Base-by-base conservation (phyloP, 2,797 vertebrate genomes). In the Coccyzus lansbergi region DNA sequence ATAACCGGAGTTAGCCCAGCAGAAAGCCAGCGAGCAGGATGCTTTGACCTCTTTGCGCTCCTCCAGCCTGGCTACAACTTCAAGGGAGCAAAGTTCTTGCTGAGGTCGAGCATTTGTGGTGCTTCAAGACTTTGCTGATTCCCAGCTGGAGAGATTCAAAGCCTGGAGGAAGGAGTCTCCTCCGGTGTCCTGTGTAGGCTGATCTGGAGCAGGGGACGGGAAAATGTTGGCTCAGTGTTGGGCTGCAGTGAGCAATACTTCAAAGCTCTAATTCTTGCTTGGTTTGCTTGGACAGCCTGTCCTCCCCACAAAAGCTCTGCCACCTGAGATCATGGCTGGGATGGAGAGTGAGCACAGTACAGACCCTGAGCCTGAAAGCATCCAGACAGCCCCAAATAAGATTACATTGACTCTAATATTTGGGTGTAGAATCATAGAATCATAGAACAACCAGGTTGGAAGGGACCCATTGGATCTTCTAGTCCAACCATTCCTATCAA, bases 1-100 rank as follows among this genome's bases (percentile, higher is more conserved):
- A 36, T 31, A 36, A 33, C 36, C 22, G 55, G 62, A 62, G 38
- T 62, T 55, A 42, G 9, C 28, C 34, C 42, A 51, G 68, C 62
- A 26, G 40, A 68, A 74, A 49, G 25, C 1, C 1, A 29, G 17
- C 0, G 16, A 46, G 44, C 25, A 3, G 53, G 34, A 38, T 1
- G 2, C 49, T 36, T 25, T 26, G 68, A 56, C 22, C 40, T 46
- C 31, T 17, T 53, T 6, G 21, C 2, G 5, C 20, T 58, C n/a
- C 1, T 3, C 34, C 49, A 75, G 21, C 62, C 55, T 28, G 69
- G 36, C 71, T 52, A 6, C 2, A 2, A 9, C 67, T 67, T 33
- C 48, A 26, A 49, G 55, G 62, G 26, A 44, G 62, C 42, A 16
- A 46, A 68, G 36, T 18, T 36, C 62, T n/a, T 4, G 10, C 11